Conservation (phyloP, 2,113 vertebrate species). For the Phocoena sinus region DNA sequence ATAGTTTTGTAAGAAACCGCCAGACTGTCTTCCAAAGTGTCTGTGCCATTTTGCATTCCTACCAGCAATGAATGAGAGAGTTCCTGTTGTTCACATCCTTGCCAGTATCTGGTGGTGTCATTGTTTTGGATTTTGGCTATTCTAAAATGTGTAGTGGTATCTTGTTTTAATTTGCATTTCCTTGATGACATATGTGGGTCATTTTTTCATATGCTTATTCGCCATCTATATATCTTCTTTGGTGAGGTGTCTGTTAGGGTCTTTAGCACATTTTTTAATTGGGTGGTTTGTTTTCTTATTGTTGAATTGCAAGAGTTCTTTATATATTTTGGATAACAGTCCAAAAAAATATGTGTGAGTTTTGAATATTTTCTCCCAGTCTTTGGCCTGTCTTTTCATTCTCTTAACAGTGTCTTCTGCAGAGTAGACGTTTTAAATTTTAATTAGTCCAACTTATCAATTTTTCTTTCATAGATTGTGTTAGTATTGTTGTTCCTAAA, state of each 20-base stretch:
- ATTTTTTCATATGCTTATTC: not conserved
- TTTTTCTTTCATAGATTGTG: not conserved
- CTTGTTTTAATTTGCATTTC: not conserved
- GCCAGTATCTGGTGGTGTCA: not conserved
- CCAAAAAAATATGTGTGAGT: not conserved
- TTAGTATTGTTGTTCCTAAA: not conserved
- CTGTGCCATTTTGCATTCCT: not conserved
- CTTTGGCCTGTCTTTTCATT: not conserved
- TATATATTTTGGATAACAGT: not conserved
- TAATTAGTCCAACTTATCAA: not conserved
- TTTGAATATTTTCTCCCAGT: not conserved
- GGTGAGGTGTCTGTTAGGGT: not conserved
- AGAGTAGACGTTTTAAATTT: not conserved
- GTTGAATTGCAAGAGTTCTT: not conserved
- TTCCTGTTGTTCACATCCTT: not conserved
- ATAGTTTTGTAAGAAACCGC: not conserved
- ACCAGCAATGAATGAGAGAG: not conserved
- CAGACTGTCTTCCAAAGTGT: not conserved
- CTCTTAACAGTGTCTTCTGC: not conserved
- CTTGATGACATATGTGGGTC: not conserved
- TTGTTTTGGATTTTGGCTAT: not conserved
- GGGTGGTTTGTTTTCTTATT: not conserved
- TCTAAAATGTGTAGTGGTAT: not conserved
- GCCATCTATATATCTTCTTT: not conserved
- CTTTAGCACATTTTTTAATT: not conserved